A percentile compares a stretch with the other conserved stretches of the same genome.
Evolutionary conservation across 2,888 invertebrate species (phyloP).

Genomic region (Thera britannica): DNA sequence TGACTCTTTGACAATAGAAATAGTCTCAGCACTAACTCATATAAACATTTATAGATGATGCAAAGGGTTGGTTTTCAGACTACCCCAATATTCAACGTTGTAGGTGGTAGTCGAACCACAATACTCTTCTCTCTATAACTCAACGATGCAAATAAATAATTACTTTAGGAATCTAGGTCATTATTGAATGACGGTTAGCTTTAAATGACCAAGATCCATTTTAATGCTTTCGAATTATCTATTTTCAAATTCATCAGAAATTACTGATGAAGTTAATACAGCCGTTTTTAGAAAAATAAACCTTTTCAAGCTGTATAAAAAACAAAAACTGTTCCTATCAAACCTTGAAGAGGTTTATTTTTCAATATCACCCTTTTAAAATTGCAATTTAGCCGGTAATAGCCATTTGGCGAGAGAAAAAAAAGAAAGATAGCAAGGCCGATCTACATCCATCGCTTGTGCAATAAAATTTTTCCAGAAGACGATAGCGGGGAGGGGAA

Average conservation of each 20-base stretch:
- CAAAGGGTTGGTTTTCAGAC: too few species aligned
- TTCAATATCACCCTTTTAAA: conserved; percentile 11
- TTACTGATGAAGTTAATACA: too few species aligned
- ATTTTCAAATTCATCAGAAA: background rate
- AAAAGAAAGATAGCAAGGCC: conserved; percentile 10
- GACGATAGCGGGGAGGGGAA: conserved; percentile 20
- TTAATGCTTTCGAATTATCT: background rate
- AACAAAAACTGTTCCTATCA: conserved; percentile 10
- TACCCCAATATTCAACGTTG: too few species aligned
- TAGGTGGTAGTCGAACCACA: too few species aligned
- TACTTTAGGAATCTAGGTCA: background rate
- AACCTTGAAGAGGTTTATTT: conserved; percentile 4
- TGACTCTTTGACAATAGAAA: too few species aligned
- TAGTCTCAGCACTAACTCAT: too few species aligned
- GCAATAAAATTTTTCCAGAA: conserved; percentile 34
- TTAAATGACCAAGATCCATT: background rate
- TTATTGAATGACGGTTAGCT: background rate
- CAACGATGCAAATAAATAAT: conserved; percentile 1
- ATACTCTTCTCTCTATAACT: background rate
- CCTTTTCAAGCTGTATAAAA: background rate
- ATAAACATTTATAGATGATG: too few species aligned
- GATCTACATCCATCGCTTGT: conserved; percentile 21
- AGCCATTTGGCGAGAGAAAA: conserved; percentile 9
- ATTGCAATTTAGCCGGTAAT: conserved; percentile 21
- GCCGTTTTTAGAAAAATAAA: background rate